A percentile compares a stretch with the other conserved stretches of the same genome.
These are phyloP conservation scores for Pelvicachromis taeniatus DNA, from an alignment of 2,113 vertebrate genomes.

Conservation along the genomic window DNA sequence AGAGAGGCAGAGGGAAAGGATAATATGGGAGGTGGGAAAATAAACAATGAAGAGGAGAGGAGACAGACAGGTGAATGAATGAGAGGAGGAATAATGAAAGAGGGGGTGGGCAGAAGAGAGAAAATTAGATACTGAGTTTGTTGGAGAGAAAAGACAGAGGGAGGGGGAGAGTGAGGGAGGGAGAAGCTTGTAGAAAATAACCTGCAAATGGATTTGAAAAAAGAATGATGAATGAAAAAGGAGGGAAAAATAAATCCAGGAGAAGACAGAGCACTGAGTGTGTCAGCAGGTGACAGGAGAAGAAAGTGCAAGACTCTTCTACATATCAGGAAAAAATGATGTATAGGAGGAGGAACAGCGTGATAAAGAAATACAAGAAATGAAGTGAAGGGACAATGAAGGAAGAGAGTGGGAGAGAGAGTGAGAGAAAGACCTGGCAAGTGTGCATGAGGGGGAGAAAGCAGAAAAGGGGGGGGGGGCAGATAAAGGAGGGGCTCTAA, in stretches of 20 bases:
- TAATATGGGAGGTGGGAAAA: background rate
- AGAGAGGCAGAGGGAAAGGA: background rate
- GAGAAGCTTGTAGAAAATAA: background rate
- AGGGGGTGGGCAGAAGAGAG: background rate
- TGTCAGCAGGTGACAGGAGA: background rate
- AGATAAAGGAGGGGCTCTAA: constrained; percentile 33
- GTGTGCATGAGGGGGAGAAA: background rate
- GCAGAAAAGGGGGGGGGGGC: background rate
- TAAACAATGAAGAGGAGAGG: background rate
- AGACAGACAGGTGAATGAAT: constrained; percentile 39
- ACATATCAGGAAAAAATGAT: background rate
- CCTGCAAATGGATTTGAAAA: background rate
- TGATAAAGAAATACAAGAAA: background rate
- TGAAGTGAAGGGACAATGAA: background rate
- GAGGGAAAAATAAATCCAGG: background rate
- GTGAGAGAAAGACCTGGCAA: background rate
- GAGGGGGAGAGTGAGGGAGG: background rate
- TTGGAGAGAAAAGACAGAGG: background rate
- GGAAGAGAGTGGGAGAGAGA: background rate
- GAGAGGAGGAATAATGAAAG: constrained; percentile 27
- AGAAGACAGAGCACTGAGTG: background rate
- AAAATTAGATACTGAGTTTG: constrained; percentile 19
- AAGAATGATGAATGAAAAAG: constrained; percentile 1
- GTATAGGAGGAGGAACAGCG: background rate
- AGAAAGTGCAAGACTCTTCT: background rate